A percentile compares a stretch with the other conserved stretches of the same genome.
Evolutionary conservation across 2,113 vertebrate species (phyloP).

Genomic region (Ahaetulla prasina): DNA sequence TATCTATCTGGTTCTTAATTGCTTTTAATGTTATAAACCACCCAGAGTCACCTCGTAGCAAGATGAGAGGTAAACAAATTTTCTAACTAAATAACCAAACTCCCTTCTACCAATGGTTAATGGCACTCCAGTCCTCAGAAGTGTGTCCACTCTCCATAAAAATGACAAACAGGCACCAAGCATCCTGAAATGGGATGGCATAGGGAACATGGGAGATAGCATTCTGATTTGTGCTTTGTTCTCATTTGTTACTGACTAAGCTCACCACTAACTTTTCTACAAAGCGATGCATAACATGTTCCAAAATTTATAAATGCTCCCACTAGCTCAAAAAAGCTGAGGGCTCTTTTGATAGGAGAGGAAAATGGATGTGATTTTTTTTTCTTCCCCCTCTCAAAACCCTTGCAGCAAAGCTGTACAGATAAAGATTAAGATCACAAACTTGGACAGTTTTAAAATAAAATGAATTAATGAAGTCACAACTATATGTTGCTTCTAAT

Average conservation of each 20-base stretch:
- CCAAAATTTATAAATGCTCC: not conserved
- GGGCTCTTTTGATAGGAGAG: not conserved
- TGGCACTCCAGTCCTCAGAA: not conserved
- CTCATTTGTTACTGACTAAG: not conserved
- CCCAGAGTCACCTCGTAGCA: not conserved
- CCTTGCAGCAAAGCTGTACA: not conserved
- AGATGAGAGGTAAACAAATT: not conserved
- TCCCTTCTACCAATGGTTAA: not conserved
- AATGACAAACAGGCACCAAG: not conserved
- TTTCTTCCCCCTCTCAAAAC: not conserved
- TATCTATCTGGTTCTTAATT: not conserved
- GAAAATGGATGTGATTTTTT: not conserved
- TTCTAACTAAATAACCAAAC: not conserved
- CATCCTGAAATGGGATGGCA: not conserved
- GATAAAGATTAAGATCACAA: not conserved
- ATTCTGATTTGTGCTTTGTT: not conserved
- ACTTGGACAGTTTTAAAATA: not conserved
- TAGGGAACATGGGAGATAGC: not conserved
- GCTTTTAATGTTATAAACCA: not conserved
- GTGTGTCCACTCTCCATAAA: not conserved
- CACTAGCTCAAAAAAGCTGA: not conserved
- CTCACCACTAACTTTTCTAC: not conserved
- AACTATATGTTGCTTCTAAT: not conserved
- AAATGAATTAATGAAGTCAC: not conserved
- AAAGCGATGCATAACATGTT: not conserved